These are phyloP conservation scores for Formica selysi DNA, from an alignment of 1,140 invertebrate species.

Conservation along the genomic window DNA sequence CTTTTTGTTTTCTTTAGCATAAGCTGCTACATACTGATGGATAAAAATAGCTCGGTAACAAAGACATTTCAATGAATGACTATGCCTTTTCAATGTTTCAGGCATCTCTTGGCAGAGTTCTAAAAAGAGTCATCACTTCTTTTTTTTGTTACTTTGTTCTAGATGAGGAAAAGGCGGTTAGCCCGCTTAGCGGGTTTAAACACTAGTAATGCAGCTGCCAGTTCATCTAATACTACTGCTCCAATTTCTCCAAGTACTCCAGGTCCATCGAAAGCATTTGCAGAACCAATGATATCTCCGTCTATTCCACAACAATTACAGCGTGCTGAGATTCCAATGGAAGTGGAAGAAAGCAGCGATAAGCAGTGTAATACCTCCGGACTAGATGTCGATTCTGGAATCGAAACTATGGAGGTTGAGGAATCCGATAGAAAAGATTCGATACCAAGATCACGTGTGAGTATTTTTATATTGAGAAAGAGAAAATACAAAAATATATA, in stretches of 20 bases:
- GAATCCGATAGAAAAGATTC: slow-evolving; percentile 85
- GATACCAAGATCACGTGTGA: slow-evolving; percentile 83
- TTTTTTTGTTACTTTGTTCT: slow-evolving; percentile 70
- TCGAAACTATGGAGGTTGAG: slow-evolving; percentile 92
- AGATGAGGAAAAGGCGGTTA: slow-evolving; percentile 90
- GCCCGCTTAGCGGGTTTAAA: slow-evolving; percentile 88
- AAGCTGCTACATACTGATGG: background rate
- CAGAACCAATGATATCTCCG: slow-evolving; percentile 78
- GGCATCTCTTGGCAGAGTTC: background rate
- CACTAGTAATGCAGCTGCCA: slow-evolving; percentile 68
- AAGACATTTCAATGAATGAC: background rate
- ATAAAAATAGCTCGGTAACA: slow-evolving; percentile 48
- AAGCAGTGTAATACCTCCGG: slow-evolving; percentile 86
- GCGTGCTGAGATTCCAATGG: slow-evolving; percentile 86
- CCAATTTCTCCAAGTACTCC: slow-evolving; percentile 76
- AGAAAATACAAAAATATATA: background rate
- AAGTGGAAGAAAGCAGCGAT: slow-evolving; percentile 87
- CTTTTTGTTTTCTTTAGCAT: background rate
- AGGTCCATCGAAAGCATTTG: slow-evolving; percentile 80
- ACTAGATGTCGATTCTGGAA: slow-evolving; percentile 91
- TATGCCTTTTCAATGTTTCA: background rate
- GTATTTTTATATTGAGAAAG: slow-evolving; percentile 24
- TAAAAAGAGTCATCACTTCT: background rate
- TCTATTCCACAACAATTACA: slow-evolving; percentile 78
- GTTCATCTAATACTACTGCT: slow-evolving; percentile 64